phyloP scores from a whole-genome alignment of 1,140 invertebrate species.

The Liolophura sinensis region DNA sequence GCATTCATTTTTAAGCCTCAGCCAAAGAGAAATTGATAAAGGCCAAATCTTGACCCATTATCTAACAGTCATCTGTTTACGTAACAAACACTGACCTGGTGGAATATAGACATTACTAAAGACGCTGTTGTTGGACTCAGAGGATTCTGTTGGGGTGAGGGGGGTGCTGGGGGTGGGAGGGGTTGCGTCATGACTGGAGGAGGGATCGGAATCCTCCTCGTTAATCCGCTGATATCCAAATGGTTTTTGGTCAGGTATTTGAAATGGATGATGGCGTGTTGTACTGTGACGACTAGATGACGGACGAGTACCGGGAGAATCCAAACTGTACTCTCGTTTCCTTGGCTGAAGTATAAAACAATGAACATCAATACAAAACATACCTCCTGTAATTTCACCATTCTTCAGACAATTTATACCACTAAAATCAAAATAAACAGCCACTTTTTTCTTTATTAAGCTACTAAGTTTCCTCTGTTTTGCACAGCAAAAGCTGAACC shows the following conservation, averaged over 20 bases:
- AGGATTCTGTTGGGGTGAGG: conserved; percentile 35
- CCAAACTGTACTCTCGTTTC: conserved; percentile 81
- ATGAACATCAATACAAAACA: neutral
- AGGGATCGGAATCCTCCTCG: conserved; percentile 31
- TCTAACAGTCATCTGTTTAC: too few relatives aligned
- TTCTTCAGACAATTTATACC: conserved; percentile 2
- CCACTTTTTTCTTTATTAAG: too few relatives aligned
- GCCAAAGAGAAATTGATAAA: too few relatives aligned
- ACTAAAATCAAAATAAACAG: neutral
- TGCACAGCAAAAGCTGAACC: too few relatives aligned
- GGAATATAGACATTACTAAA: conserved; percentile 54
- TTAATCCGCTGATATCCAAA: conserved; percentile 24
- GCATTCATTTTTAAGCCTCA: too few relatives aligned
- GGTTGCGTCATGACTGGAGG: conserved; percentile 28
- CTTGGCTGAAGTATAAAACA: conserved; percentile 67
- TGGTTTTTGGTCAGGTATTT: conserved; percentile 45
- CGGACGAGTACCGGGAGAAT: conserved; percentile 89
- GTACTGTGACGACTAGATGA: conserved; percentile 57
- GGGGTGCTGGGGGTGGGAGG: conserved; percentile 50
- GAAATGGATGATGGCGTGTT: conserved; percentile 52
- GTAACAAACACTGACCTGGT: neutral
- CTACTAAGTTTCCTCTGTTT: too few relatives aligned
- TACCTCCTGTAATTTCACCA: neutral
- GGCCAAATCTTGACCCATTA: too few relatives aligned
- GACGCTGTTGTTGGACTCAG: conserved; percentile 55